Base-by-base conservation (phyloP, 2,888 invertebrate species). In the Dasysyrphus tricinctus region DNA sequence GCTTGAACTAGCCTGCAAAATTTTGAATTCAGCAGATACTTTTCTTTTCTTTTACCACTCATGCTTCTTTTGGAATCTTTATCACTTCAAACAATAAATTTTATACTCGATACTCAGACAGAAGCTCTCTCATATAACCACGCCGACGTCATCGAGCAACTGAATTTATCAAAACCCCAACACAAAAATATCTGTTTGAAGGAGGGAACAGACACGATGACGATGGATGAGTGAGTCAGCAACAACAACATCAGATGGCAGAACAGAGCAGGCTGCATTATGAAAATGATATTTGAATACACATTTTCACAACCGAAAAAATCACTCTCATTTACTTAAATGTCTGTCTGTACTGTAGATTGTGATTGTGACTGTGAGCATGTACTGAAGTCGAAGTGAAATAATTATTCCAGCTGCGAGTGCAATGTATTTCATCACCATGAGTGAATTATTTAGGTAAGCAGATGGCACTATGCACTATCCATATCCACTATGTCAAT, bases 1-100 rank as follows among this genome's bases (percentile, higher is more conserved):
- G 88, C 84, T 51, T 90, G 88, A 39, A 92, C 91, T 47, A 92
- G 77, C 1, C 90, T 90, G 24, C 91, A 92, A 24, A 92, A 90
- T 88, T 67, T 67, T 11, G 90, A 89, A 78, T 92, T 92, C 11
- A 89, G 88, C 61, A 89, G 89, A 44, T 24, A 24, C 90, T 91
- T 84, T 90, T 88, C 59, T 91, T 91, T 19, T 90, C 32, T 91
- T 90, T 76, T 88, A 56, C 79, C 80, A 54, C 67, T 78, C 69
- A 78, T 81, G 11, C 14, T 47, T 77, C 77, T 29, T 72, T 80
- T 80, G 67, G 16, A 65, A 24, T 24, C 1, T 24, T 84, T 65
- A 75, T 65, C 75, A 75, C 79, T 51, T 76, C 19, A 19, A 12
- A 19, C 39, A 47, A n/a, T n/a, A 19, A 34, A 57, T 65, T 6